Evolutionary conservation across 2,113 vertebrate genomes (phyloP), one percentile per base, ranked within the genome.

Genomic region (Dendrocopos noguchii): DNA sequence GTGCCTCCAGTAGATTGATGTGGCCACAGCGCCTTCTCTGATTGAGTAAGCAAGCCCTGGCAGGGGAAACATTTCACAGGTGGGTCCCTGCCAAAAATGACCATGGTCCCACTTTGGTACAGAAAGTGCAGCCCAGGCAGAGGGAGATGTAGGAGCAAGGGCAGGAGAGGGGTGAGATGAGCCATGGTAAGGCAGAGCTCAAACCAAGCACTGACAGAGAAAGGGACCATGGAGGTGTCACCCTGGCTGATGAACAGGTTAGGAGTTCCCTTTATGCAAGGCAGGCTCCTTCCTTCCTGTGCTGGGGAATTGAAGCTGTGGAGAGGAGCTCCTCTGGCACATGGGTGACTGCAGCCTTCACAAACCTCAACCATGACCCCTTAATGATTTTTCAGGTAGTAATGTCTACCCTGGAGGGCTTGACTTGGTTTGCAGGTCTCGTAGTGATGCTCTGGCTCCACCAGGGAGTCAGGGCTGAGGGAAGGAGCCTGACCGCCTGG

Each of bases 361-460:
- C 72, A 65, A 91, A 84, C 50, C 33, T 55, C 59, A 73, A 0
- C 42, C 2, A 1, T 0, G 0, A 71, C 42, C 59, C 80, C 25
- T 76, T 25, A 28, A 31, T 53, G 68, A 80, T 63, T 13, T 50
- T 61, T 67, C 16, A 68, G 14, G 77, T 90, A 71, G 73, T n/a
- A 55, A 78, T 56, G 71, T 55, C 63, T 18, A 6, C 25, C 36
- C 52, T 0, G 0, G 20, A 59, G 33, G 36, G 33, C 56, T 83
- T 63, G 56, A 15, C 50, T 55, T 78, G 68, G 50, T 44, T 53
- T 56, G 15, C 50, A 73, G 53, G 27, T 86, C 24, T 61, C 63
- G 77, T 70, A 92, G 84, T 66, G 88, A 87, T 60, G 73, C 46
- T 92, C 64, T 86, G 90, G 52, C 59, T 68, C 88, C 61, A 84